Evolutionary conservation across 2,888 invertebrate genomes (phyloP), one percentile per base, ranked within the genome.

Genomic region (Sturmia bella): DNA sequence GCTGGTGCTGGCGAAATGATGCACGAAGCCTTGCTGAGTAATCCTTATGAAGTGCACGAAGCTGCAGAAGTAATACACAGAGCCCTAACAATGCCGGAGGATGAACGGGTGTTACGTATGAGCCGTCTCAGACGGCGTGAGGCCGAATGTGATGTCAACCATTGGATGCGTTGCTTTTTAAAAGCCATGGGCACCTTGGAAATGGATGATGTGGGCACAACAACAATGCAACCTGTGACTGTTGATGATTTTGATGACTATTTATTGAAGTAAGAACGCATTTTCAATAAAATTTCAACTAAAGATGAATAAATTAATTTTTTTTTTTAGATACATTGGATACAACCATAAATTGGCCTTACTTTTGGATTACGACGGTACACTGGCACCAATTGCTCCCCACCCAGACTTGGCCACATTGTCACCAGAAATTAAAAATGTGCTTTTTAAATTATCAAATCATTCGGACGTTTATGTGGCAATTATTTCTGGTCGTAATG

Each of bases 1-100:
- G 97, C 97, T 74, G 97, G 97, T 0, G 97, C 97, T 6, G 97
- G 97, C 0, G 97, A 97, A 90, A 97, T 96, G 93, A 97, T 97
- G 97, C 97, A 97, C 91, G 97, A 97, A 89, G 97, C 97, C 2
- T 92, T 97, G 11, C 94, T 96, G 64, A 96, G 96, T 88, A 97
- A 97, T 90, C 97, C 97, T 0, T 97, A 97, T 87, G 97, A 97
- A 90, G 92, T 97, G 63, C 95, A 96, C 86, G 95, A 95, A 85
- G 96, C 96, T 3, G 96, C 97, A 15, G 96, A 97, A 90, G 95
- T 96, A 21, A 95, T 96, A 85, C 96, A 97, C 89, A 94, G 95
- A 88, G 97, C 97, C 0, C 91, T 97, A 0, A 96, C 96, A 64
- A 97, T 97, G 97, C 96, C 97, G 0, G 96, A 96, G 87, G 97